phyloP scores from a whole-genome alignment of 2,797 vertebrate species.

The Argentina silus region DNA sequence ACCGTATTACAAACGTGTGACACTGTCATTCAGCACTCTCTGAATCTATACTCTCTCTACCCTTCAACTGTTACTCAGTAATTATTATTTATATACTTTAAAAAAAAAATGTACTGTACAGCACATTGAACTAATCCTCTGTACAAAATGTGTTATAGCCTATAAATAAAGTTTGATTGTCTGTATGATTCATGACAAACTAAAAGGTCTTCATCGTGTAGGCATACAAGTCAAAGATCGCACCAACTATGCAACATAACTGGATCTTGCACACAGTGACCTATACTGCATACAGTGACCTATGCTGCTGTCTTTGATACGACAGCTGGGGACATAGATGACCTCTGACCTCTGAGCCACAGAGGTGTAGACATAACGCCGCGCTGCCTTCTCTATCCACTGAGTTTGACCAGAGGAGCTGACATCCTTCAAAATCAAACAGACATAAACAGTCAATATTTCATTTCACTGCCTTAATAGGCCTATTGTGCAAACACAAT shows the following conservation, averaged over 20 bases:
- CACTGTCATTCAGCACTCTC: neutral
- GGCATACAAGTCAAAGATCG: too few species aligned
- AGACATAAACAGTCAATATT: neutral
- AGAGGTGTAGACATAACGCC: constrained; percentile 71
- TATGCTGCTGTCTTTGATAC: neutral
- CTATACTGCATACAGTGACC: neutral
- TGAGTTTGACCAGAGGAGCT: constrained; percentile 28
- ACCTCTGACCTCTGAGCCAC: constrained; percentile 74
- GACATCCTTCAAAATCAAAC: constrained; percentile 51
- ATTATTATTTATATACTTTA: neutral
- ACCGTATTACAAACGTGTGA: neutral
- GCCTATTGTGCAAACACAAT: too few species aligned
- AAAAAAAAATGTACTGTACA: constrained; percentile 35
- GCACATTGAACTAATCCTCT: neutral
- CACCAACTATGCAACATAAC: too few species aligned
- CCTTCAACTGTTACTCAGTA: neutral
- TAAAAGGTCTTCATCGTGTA: neutral
- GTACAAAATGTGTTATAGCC: neutral
- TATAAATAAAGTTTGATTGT: neutral
- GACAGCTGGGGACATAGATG: neutral
- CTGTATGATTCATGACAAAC: too few species aligned
- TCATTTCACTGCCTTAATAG: neutral
- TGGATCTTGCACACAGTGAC: neutral
- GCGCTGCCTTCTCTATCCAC: constrained; percentile 45
- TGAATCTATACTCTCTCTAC: neutral